Conservation (phyloP, 1,140 invertebrate species). For the Trichomalopsis sarcophagae region DNA sequence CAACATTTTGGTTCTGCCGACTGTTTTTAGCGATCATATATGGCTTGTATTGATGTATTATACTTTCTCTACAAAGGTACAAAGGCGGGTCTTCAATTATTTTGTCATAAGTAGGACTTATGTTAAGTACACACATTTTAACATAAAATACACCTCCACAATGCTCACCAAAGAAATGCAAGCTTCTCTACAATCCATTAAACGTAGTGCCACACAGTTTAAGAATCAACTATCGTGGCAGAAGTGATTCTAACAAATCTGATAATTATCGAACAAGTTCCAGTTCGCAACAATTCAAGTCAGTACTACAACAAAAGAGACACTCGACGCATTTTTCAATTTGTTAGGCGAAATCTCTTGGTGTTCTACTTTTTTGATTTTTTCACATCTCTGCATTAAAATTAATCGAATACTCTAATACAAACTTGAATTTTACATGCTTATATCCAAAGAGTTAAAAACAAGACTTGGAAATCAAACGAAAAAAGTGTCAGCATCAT, state of each 20-base stretch:
- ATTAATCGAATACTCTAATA: neutral
- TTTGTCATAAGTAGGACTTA: constrained; percentile 42
- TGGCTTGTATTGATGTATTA: constrained; percentile 51
- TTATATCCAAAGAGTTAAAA: neutral
- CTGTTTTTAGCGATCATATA: constrained; percentile 60
- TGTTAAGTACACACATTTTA: constrained; percentile 52
- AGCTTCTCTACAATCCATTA: constrained; percentile 15
- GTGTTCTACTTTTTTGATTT: neutral
- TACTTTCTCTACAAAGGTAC: constrained; percentile 63
- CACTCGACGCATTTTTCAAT: neutral
- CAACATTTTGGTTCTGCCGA: constrained; percentile 68
- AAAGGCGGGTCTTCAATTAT: constrained; percentile 56
- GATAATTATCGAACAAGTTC: constrained; percentile 12
- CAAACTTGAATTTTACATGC: no score
- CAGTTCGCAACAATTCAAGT: neutral
- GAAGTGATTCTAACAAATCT: neutral
- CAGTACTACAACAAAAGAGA: neutral
- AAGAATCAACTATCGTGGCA: constrained; percentile 2
- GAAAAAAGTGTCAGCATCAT: neutral
- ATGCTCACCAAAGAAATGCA: constrained; percentile 21
- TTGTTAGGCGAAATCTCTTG: neutral
- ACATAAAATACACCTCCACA: constrained; percentile 52
- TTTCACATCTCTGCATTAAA: neutral
- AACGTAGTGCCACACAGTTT: neutral
- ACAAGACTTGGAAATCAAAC: neutral